Base-by-base conservation (phyloP, 2,113 vertebrate species). In the Apodemus sylvaticus region DNA sequence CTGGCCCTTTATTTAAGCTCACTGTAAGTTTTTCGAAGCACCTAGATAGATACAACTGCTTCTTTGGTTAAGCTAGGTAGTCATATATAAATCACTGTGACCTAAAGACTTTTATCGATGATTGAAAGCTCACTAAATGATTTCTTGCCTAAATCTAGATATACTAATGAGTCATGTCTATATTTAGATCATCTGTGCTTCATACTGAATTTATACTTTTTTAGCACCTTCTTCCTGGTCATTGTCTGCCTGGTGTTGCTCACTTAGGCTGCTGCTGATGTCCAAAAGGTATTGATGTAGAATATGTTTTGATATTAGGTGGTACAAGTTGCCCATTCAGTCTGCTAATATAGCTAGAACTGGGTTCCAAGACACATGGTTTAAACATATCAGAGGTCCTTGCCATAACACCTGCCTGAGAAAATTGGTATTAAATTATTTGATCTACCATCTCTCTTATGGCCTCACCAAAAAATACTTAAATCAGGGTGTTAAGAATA, bases 101-200 rank as follows among this genome's bases (percentile, higher is more conserved):
- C 36, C 66, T 95, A 74, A 96, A 71, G 42, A 74, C 71, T 90
- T 96, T 95, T 95, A 55, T 92, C 70, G 22, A 88, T 85, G n/a
- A 81, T 26, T 91, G 20, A 66, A 60, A 70, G 58, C 79, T 92
- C n/a, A 68, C 62, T 62, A 51, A 85, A n/a, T 76, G 6, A 42
- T 92, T 77, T 94, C 55, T 90, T 48, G 29, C 90, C 85, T 76
- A 10, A 90, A n/a, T n/a, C n/a, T n/a, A n/a, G n/a, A n/a, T n/a
- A 86, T 76, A 77, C 45, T 29, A 90, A 2, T 85, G 19, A 93
- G 31, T 91, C 20, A 48, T 19, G n/a, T 36, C 22, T 34, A 81
- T 58, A 73, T 94, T 96, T 45, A 90, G 48, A 51, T 60, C 13
- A n/a, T 79, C 24, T 51, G 2, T 74, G 29, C 26, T 78, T 96